These are phyloP conservation scores for Pollenia angustigena DNA, from an alignment of 2,888 invertebrate genomes.

Conservation along the genomic window DNA sequence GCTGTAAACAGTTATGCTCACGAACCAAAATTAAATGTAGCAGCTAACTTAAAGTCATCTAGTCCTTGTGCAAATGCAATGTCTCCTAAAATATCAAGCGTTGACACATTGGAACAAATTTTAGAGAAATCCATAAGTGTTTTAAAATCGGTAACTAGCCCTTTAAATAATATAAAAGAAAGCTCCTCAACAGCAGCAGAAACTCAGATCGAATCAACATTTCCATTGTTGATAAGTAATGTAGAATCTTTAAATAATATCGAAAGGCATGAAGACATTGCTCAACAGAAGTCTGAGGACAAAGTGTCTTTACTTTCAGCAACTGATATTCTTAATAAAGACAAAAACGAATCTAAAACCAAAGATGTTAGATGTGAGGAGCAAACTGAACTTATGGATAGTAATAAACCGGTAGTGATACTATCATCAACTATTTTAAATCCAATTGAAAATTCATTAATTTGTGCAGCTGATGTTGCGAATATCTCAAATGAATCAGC, in stretches of 20 bases:
- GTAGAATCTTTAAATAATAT: conserved; percentile 57
- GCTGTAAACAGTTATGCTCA: conserved; percentile 26
- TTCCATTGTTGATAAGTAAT: conserved; percentile 57
- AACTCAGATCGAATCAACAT: not conserved
- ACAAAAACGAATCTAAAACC: conserved; percentile 8
- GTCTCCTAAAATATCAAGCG: not conserved
- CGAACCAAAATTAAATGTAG: conserved; percentile 47
- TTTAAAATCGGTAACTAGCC: conserved; percentile 51
- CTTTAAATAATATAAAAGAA: conserved; percentile 22
- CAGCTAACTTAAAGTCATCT: conserved; percentile 35
- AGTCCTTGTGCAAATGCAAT: conserved; percentile 42
- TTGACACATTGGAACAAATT: conserved; percentile 53
- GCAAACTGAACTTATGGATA: not conserved
- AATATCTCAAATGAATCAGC: conserved; percentile 16
- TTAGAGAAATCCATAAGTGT: conserved; percentile 57
- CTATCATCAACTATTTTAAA: conserved; percentile 26
- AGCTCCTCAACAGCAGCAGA: not conserved
- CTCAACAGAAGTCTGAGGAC: not conserved
- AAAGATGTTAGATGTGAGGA: conserved; percentile 11
- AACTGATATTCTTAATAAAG: not conserved
- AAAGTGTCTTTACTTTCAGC: not conserved
- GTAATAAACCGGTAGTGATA: not conserved
- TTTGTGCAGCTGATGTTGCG: not conserved
- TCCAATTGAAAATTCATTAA: conserved; percentile 20
- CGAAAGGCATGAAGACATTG: not conserved